Base-by-base conservation (phyloP, 2,888 invertebrate species). In the Phortica magna region DNA sequence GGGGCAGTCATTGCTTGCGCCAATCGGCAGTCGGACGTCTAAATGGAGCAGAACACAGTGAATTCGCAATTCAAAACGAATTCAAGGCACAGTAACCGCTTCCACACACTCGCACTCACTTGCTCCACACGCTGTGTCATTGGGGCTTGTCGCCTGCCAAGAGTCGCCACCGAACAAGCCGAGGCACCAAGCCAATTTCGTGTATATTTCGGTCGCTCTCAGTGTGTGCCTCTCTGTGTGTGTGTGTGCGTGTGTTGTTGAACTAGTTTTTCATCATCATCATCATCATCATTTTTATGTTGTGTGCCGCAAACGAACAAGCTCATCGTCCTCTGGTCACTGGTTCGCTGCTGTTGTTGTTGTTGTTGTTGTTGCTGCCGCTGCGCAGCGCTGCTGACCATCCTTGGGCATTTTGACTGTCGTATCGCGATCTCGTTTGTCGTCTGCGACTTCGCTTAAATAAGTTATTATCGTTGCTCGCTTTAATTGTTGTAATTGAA, bases 401-500 rank as follows among this genome's bases (percentile, higher is more conserved):
- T 67, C 67, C 67, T 67, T 73, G 31, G 73, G 43, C 73, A 57
- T 73, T 59, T 73, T 17, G 39, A 53, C 57, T 14, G 73, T 19
- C 14, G 17, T 48, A 61, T 53, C 55, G 64, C 53, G 65, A 42
- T 43, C 53, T 53, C 74, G 67, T 67, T 42, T 65, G 53, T 74
- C 67, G 41, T 55, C 3, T 53, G 65, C 53, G 39, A 19, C 48
- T 72, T 78, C 65, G 78, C 88, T 88, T 89, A 89, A 89, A 88
- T 89, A 89, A 89, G 88, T 89, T 89, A 89, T 89, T 89, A 89
- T 89, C 89, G 87, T 89, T 86, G 89, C 89, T 80, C 88, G 89
- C 85, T 85, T 88, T 88, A 88, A 88, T 88, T 88, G 88, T 89
- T 89, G 89, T 89, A 89, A 89, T 89, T 89, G 88, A 89, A 89